Evolutionary conservation across 1,140 invertebrate species (phyloP).

Genomic region (Argopecten irradians): DNA sequence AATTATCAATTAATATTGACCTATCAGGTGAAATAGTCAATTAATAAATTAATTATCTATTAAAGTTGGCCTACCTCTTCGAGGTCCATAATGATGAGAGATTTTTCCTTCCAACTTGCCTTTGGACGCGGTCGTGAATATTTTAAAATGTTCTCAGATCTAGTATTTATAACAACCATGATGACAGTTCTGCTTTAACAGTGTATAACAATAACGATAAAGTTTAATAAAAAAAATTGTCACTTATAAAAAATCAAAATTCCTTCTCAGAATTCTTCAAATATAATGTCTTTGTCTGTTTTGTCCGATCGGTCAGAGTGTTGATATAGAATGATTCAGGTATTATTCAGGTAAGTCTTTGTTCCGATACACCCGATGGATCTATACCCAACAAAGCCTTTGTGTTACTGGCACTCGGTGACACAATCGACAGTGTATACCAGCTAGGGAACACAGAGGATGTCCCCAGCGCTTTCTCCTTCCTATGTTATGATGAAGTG

Average conservation of each 20-base stretch:
- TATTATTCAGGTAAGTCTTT: neutral
- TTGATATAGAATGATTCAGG: neutral
- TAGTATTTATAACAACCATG: neutral
- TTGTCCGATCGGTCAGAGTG: neutral
- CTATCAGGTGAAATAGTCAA: neutral
- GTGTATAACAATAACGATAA: neutral
- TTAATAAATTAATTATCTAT: neutral
- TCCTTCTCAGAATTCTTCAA: neutral
- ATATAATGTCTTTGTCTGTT: neutral
- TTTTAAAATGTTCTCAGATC: slow-evolving; percentile 13
- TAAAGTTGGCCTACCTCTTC: neutral
- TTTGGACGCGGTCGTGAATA: neutral
- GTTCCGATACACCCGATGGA: neutral
- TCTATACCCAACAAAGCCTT: neutral
- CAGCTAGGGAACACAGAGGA: neutral
- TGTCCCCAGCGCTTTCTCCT: neutral
- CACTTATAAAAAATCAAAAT: neutral
- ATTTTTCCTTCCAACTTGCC: neutral
- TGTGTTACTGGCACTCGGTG: neutral
- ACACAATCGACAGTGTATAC: neutral
- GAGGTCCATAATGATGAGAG: neutral
- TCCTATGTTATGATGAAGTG: neutral
- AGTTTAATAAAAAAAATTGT: neutral
- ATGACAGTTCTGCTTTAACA: neutral
- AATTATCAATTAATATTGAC: neutral